phyloP scores from a whole-genome alignment of 2,888 invertebrate genomes.

The Alentia gelatinosa region DNA sequence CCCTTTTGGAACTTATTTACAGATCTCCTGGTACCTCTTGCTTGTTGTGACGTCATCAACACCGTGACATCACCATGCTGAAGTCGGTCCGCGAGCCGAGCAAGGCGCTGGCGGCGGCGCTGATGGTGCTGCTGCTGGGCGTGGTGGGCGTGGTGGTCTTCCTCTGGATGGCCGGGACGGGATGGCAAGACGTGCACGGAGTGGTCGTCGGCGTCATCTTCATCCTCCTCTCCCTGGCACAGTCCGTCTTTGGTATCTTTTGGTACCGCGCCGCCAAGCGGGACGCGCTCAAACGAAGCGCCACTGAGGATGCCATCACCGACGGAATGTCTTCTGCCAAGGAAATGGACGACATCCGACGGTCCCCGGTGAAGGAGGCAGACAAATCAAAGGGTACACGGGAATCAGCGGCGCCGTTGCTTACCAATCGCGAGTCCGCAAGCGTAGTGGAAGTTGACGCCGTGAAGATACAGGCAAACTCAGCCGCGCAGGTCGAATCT shows the following conservation, averaged over 20 bases:
- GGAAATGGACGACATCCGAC: not conserved
- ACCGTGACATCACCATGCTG: not conserved
- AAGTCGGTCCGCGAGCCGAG: not conserved
- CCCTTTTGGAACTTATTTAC: too few species aligned
- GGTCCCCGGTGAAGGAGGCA: not conserved
- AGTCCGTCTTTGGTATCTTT: not conserved
- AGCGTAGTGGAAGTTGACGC: not conserved
- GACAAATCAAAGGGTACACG: not conserved
- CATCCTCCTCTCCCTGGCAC: not conserved
- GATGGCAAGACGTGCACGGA: conserved; percentile 1
- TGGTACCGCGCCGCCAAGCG: not conserved
- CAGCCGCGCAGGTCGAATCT: not conserved
- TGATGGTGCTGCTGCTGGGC: not conserved
- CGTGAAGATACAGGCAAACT: not conserved
- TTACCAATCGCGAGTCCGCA: not conserved
- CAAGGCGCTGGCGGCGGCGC: not conserved
- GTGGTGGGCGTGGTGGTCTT: not conserved
- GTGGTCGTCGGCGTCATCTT: conserved; percentile 6
- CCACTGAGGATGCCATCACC: not conserved
- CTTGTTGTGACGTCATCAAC: not conserved
- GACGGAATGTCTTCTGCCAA: not conserved
- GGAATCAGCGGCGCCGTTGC: conserved; percentile 3
- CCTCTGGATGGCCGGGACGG: conserved; percentile 10
- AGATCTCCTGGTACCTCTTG: too few species aligned
- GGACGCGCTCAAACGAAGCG: not conserved